These are phyloP conservation scores for Caenorhabditis drosophilae DNA, from an alignment of 2,888 invertebrate genomes.

Conservation along the genomic window DNA sequence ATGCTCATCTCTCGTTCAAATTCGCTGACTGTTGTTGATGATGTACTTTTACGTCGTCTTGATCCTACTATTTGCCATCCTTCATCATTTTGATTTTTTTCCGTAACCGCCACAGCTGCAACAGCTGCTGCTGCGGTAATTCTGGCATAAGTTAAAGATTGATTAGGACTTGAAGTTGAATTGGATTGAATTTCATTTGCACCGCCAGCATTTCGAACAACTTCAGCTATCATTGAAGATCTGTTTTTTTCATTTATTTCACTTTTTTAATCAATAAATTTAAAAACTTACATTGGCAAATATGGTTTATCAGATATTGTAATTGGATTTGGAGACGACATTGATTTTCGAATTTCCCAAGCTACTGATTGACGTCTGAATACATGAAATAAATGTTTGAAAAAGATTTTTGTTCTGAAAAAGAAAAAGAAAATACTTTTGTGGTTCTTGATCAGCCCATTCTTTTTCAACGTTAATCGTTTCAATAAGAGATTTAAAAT, in stretches of 20 bases:
- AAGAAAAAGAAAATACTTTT: conserved; percentile 9
- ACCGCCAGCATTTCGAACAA: conserved; percentile 12
- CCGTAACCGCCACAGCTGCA: conserved; percentile 21
- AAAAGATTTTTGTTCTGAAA: not conserved
- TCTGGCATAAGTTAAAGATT: conserved; percentile 21
- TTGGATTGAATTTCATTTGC: not conserved
- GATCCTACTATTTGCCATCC: conserved; percentile 52
- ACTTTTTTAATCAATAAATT: too few species aligned
- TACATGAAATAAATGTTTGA: too few species aligned
- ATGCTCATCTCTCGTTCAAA: conserved; percentile 31
- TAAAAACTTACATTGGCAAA: conserved; percentile 38
- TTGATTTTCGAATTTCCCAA: conserved; percentile 91
- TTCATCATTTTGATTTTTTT: conserved; percentile 12
- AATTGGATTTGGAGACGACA: conserved; percentile 51
- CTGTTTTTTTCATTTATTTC: too few species aligned
- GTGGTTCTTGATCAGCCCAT: conserved; percentile 69
- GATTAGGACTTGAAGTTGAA: not conserved
- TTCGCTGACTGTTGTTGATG: conserved; percentile 37
- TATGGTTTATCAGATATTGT: conserved; percentile 10
- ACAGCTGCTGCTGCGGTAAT: conserved; percentile 36
- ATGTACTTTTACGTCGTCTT: conserved; percentile 40
- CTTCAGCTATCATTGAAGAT: conserved; percentile 32
- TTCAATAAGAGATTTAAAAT: conserved; percentile 90
- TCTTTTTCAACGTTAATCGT: conserved; percentile 92
- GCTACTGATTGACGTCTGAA: conserved; percentile 82